These are phyloP conservation scores for Cephus runcator DNA, from an alignment of 2,888 invertebrate genomes.

Conservation along the genomic window DNA sequence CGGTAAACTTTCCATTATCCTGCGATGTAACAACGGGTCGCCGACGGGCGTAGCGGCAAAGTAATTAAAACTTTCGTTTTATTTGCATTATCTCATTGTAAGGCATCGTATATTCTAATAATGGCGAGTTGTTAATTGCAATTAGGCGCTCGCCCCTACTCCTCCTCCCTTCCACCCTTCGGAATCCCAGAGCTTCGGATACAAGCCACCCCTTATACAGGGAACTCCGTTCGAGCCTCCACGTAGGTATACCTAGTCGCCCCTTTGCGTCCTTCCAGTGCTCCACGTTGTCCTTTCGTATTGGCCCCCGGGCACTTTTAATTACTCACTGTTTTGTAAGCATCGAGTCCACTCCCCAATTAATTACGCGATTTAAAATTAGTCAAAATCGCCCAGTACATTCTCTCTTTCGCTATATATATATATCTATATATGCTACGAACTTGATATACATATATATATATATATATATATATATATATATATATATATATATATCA, in stretches of 20 bases:
- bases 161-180: slow-evolving; percentile 19
- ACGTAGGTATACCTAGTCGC: not conserved
- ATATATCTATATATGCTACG: too few relatives aligned
- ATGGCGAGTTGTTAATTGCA: slow-evolving; percentile 65
- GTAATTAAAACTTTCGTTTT: slow-evolving; percentile 66
- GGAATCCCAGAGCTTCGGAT: not conserved
- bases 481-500: not conserved
- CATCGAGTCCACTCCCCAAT: slow-evolving; percentile 26
- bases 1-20: slow-evolving; percentile 62
- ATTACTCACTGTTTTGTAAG: slow-evolving; percentile 21
- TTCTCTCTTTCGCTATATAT: not conserved
- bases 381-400: slow-evolving; percentile 13
- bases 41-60: slow-evolving; percentile 57
- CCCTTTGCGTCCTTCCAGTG: slow-evolving; percentile 3
- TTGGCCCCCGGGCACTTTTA: slow-evolving; percentile 25
- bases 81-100: slow-evolving; percentile 65
- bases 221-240: not conserved
- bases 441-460: too few relatives aligned
- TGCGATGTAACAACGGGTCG: slow-evolving; percentile 58
- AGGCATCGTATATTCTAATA: slow-evolving; percentile 64
- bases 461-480: too few relatives aligned
- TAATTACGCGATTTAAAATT: slow-evolving; percentile 30
- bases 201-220: not conserved
- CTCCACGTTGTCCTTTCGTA: slow-evolving; percentile 12
- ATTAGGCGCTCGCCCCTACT: slow-evolving; percentile 56